A percentile compares a stretch with the other conserved stretches of the same genome.
These are phyloP conservation scores for Panagrolaimus sp. DNA, from an alignment of 1,140 invertebrate genomes.

Conservation along the genomic window DNA sequence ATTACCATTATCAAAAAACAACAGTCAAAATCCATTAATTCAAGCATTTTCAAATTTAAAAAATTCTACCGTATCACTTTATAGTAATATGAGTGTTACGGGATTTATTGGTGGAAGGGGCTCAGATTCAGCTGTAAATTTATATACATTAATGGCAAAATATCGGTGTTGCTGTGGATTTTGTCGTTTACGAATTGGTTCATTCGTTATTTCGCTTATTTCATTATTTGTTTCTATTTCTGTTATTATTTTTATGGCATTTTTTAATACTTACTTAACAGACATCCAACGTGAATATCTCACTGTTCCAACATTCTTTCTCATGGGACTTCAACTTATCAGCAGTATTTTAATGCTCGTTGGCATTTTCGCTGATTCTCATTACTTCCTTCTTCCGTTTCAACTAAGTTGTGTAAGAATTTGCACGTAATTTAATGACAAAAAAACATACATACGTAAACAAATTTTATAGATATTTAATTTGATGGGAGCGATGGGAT, in stretches of 20 bases:
- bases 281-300: conserved; percentile 13
- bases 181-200: conserved; percentile 25
- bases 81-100: conserved; percentile 32
- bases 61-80: conserved; percentile 15
- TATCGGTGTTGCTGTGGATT: conserved; percentile 33
- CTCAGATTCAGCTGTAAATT: conserved; percentile 19
- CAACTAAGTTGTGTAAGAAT: conserved; percentile 29
- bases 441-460: not conserved
- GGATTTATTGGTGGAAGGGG: conserved; percentile 21
- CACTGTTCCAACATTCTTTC: conserved; percentile 16
- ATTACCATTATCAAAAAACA: conserved; percentile 2
- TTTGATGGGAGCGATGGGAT: conserved; percentile 31
- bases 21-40: conserved; percentile 2
- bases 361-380: conserved; percentile 24
- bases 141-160: conserved; percentile 29
- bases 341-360: conserved; percentile 25
- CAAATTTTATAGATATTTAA: conserved; percentile 25
- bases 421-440: not conserved
- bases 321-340: conserved; percentile 23
- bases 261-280: conserved; percentile 13
- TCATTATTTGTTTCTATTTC: conserved; percentile 29
- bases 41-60: conserved; percentile 17
- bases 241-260: conserved; percentile 20
- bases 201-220: conserved; percentile 24
- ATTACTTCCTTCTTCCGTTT: conserved; percentile 29